Evolutionary conservation across 2,113 vertebrate species (phyloP), one percentile per base, ranked within the genome.

Genomic region (Ageneiosus marmoratus): DNA sequence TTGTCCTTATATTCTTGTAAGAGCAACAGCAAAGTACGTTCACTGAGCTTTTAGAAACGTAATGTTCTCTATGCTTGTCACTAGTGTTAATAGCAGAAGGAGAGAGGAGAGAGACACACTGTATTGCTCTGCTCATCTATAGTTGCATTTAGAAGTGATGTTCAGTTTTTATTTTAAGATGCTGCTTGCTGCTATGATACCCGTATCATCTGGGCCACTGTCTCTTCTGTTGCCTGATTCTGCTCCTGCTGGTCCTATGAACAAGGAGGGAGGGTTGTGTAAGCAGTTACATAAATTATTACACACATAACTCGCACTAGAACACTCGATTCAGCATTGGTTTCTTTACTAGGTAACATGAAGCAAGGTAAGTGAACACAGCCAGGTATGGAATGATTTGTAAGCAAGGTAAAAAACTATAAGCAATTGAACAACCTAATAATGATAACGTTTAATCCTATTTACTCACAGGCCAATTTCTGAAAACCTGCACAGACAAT

Each of bases 181-280:
- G 50, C 9, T 2, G 50, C 77, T 32, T 41, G n/a, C 81, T 73
- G 94, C 95, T 97, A 98, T 69, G 96, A 97, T 79, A 97, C 97
- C 80, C 96, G 92, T 90, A 98, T 98, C 93, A 99, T 98, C 93
- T 98, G 96, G 89, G 95, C 95, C 93, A 98, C 96, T 0, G 94
- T 95, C 87, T 98, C 97, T 67, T 99, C 98, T 44, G 93, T 94
- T 60, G 91, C 87, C 90, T 97, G 96, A 83, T 89, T 84, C n/a
- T 94, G 92, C 77, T 98, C 96, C 94, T 98, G 92, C 51, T 87
- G 83, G 83, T 58, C 91, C 51, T 92, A 89, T 87, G 80, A 1
- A 84, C 48, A 9, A 37, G 18, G 12, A 80, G 84, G 87, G 84
- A 77, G 67, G 51, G 20, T 41, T 29, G 29, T 74, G 76, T 58